phyloP scores from a whole-genome alignment of 2,113 vertebrate genomes.

The Hydropotes inermis region DNA sequence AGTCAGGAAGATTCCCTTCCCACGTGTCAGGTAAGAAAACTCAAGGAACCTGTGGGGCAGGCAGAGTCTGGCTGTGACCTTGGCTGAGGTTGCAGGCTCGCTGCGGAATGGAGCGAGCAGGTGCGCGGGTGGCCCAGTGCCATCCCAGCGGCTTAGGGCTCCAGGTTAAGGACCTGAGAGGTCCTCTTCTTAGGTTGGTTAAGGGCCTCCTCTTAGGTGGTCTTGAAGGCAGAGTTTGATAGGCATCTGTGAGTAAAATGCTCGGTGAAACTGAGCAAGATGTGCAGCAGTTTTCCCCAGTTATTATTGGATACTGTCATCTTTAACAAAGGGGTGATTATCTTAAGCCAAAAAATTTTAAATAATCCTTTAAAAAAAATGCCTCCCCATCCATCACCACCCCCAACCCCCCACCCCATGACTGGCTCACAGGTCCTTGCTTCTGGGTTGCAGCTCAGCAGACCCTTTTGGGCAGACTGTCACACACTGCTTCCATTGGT shows the following conservation, averaged over 20 bases:
- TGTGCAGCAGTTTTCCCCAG: neutral
- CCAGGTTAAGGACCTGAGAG: neutral
- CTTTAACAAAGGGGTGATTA: neutral
- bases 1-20: neutral
- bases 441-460: neutral
- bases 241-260: neutral
- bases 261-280: neutral
- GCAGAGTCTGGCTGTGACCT: neutral
- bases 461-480: neutral
- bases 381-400: neutral
- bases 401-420: fast-evolving
- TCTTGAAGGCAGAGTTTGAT: neutral
- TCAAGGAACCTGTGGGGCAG: neutral
- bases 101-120: neutral
- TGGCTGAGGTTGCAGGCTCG: neutral
- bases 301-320: neutral
- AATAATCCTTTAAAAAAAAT: neutral
- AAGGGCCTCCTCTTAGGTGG: no score
- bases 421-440: neutral
- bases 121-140: neutral
- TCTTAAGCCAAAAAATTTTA: neutral
- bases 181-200: neutral
- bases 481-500: fast-evolving
- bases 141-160: neutral
- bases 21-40: neutral